phyloP scores from a whole-genome alignment of 2,888 invertebrate species.

The Mimachlamys varia region DNA sequence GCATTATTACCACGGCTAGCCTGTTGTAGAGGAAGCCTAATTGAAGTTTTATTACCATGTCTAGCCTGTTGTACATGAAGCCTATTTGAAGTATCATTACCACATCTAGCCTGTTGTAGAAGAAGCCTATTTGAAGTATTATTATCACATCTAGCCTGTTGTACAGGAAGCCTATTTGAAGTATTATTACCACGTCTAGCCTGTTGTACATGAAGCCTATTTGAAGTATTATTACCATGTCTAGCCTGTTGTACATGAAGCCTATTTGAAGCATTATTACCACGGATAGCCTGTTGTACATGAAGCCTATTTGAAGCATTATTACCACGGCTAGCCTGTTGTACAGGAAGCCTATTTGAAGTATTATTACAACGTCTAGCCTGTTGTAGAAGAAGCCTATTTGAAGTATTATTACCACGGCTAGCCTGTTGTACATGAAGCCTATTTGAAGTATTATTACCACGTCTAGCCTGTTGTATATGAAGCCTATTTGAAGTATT shows the following conservation, averaged over 20 bases:
- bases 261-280: constrained; percentile 88
- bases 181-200: constrained; percentile 87
- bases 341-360: constrained; percentile 89
- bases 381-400: no score
- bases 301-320: background rate
- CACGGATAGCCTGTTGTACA: no score
- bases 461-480: no score
- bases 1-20: constrained; percentile 87
- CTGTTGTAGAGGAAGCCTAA: no score
- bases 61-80: constrained; percentile 87
- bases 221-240: constrained; percentile 80
- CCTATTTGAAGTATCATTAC: constrained; percentile 88
- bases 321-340: constrained; percentile 85
- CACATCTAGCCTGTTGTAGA: no score
- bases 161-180: constrained; percentile 89
- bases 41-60: constrained; percentile 80
- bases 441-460: constrained; percentile 88
- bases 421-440: constrained; percentile 87
- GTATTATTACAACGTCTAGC: constrained; percentile 89
- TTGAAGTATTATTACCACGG: constrained; percentile 80
- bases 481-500: background rate
- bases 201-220: no score
- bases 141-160: constrained; percentile 85
- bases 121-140: background rate
- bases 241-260: constrained; percentile 87